Evolutionary conservation across 2,888 invertebrate species (phyloP).

Genomic region (Buathra laborator): DNA sequence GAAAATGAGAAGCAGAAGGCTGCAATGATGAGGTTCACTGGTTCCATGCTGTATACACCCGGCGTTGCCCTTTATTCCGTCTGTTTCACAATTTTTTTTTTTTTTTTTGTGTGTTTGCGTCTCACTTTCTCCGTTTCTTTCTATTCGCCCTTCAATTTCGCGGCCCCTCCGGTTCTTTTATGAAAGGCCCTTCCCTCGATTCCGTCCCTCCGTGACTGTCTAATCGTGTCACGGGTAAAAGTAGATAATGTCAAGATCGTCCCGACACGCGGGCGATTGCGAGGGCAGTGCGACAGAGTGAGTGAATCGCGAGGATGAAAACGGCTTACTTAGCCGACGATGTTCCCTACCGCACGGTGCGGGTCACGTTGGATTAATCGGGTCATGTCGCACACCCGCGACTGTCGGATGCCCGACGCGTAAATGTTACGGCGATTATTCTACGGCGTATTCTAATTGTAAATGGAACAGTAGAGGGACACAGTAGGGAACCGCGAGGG

Average conservation of each 20-base stretch:
- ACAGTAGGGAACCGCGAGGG: neutral
- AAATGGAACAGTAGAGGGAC: neutral
- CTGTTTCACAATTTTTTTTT: neutral
- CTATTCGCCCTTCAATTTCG: constrained; percentile 38
- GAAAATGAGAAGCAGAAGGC: neutral
- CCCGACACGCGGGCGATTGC: constrained; percentile 24
- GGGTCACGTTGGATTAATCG: constrained; percentile 38
- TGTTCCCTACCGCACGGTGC: neutral
- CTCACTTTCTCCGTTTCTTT: neutral
- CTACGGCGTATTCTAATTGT: constrained; percentile 9
- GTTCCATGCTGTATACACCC: no score
- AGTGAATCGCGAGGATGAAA: constrained; percentile 33
- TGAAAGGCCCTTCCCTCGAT: constrained; percentile 7
- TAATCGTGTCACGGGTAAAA: constrained; percentile 46
- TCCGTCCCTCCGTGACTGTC: constrained; percentile 6
- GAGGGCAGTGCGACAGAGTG: constrained; percentile 1
- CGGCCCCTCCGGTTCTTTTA: neutral
- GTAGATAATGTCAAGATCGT: constrained; percentile 45
- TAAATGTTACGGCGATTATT: neutral
- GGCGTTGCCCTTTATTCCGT: no score
- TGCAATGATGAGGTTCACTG: neutral
- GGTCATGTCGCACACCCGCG: constrained; percentile 24
- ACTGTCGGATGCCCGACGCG: neutral
- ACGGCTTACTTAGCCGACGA: constrained; percentile 18
- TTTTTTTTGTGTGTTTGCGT: constrained; percentile 20